Percentiles rank a stretch among this genome's conserved stretches.
Conservation (phyloP, 2,888 invertebrate species). For the Pristionchus japonicus region DNA sequence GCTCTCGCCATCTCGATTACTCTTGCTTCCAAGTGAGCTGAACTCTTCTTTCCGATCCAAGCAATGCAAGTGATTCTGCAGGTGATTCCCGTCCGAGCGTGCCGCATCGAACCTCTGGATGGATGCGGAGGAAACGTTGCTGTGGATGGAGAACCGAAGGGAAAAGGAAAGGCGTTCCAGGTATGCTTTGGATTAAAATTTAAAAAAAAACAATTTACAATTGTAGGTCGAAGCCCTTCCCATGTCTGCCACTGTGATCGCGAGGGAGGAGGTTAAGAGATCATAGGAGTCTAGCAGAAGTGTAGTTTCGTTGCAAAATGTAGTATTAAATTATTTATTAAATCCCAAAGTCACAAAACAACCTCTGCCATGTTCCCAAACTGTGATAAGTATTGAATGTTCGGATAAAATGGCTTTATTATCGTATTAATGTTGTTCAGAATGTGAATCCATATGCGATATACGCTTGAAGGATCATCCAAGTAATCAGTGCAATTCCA, state of each 20-base stretch:
- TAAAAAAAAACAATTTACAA: neutral
- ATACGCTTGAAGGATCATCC: neutral
- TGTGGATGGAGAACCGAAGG: constrained; percentile 47
- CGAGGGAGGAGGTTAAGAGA: constrained; percentile 10
- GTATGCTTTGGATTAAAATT: neutral
- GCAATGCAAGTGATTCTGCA: neutral
- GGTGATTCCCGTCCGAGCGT: constrained; percentile 49
- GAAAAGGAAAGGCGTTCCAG: constrained; percentile 47
- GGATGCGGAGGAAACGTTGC: constrained; percentile 40
- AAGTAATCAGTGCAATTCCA: constrained; percentile 10
- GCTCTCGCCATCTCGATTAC: constrained; percentile 38
- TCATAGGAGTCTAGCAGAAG: neutral
- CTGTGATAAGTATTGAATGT: neutral
- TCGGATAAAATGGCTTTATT: neutral
- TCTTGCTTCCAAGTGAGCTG: constrained; percentile 45
- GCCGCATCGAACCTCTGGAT: constrained; percentile 39
- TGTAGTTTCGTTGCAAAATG: neutral
- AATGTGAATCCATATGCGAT: constrained; percentile 22
- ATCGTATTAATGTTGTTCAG: neutral
- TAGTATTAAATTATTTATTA: neutral
- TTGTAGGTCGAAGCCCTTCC: constrained; percentile 19
- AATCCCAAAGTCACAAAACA: neutral
- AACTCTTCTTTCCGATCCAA: neutral
- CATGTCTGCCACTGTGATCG: constrained; percentile 15
- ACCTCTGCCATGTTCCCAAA: neutral